Evolutionary conservation across 2,113 vertebrate genomes (phyloP).

Genomic region (Neogobius melanostomus): DNA sequence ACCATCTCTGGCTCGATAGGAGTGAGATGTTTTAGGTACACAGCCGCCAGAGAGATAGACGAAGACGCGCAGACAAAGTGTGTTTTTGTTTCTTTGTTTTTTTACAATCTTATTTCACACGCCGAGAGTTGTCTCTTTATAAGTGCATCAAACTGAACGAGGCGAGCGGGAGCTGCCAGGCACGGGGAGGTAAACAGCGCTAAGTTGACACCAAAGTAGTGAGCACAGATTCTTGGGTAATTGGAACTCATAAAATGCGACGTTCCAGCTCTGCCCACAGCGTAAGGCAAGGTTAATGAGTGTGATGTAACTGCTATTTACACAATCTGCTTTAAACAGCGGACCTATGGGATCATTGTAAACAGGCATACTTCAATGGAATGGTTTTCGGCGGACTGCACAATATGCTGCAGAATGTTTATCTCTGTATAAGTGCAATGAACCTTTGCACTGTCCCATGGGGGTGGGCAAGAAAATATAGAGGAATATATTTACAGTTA

Average conservation of each 20-base stretch:
- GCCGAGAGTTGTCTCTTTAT: background rate
- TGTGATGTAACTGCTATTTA: background rate
- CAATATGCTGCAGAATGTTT: too few relatives aligned
- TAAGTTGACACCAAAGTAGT: background rate
- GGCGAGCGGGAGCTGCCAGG: background rate
- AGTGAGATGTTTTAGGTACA: conserved; percentile 14
- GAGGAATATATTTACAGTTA: too few relatives aligned
- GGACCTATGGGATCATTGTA: background rate
- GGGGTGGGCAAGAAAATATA: too few relatives aligned
- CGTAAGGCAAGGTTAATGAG: conserved; percentile 21
- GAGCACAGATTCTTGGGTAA: background rate
- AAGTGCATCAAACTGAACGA: background rate
- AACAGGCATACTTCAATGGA: background rate
- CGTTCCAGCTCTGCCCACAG: conserved; percentile 19
- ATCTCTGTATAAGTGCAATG: too few relatives aligned
- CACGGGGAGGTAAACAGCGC: background rate
- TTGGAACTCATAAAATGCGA: conserved; percentile 10
- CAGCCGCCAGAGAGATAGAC: conserved; percentile 22
- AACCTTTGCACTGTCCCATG: too few relatives aligned
- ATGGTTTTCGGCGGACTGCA: background rate
- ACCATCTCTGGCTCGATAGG: conserved; percentile 52
- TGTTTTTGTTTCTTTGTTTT: background rate
- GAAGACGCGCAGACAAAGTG: background rate
- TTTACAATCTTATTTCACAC: conserved; percentile 2
- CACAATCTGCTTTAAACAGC: background rate